Evolutionary conservation across 2,888 invertebrate species (phyloP).

Genomic region (Schizaphis graminum): DNA sequence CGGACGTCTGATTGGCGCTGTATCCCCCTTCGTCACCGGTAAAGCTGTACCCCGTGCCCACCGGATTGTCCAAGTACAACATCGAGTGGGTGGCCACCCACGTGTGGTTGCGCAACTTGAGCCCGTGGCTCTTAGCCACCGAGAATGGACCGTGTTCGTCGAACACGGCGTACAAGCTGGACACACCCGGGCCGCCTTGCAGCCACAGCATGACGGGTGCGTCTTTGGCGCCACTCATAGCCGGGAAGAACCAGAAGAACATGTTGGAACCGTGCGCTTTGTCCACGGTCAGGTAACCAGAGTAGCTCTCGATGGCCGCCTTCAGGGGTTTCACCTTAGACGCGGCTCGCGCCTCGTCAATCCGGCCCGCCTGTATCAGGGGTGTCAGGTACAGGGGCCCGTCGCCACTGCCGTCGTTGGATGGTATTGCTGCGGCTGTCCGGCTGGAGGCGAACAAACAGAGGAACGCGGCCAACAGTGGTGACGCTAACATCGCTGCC

Average conservation of each 20-base stretch:
- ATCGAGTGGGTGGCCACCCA: slow-evolving; percentile 87
- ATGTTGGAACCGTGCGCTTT: slow-evolving; percentile 72
- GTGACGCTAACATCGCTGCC: not conserved
- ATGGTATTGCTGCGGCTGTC: not conserved
- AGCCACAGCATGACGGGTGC: slow-evolving; percentile 75
- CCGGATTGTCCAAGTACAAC: slow-evolving; percentile 93
- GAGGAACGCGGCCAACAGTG: not conserved
- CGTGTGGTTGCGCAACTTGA: slow-evolving; percentile 78
- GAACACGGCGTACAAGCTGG: slow-evolving; percentile 75
- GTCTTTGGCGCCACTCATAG: slow-evolving; percentile 70
- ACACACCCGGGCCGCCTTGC: slow-evolving; percentile 76
- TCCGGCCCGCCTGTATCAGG: slow-evolving; percentile 33
- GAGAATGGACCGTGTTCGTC: slow-evolving; percentile 75
- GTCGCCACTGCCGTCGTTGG: slow-evolving; percentile 36
- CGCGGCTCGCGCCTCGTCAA: slow-evolving; percentile 55
- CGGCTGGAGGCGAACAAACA: not conserved
- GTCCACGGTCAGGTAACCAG: slow-evolving; percentile 78
- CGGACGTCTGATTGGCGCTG: slow-evolving; percentile 82
- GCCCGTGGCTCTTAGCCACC: slow-evolving; percentile 67
- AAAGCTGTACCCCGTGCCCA: slow-evolving; percentile 93
- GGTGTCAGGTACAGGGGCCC: slow-evolving; percentile 55
- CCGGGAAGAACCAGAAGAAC: slow-evolving; percentile 74
- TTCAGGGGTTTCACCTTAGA: slow-evolving; percentile 66
- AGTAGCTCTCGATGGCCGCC: slow-evolving; percentile 73
- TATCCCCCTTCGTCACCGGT: slow-evolving; percentile 83